Evolutionary conservation across 2,888 invertebrate genomes (phyloP).

Genomic region (Chrysodeixis includens): DNA sequence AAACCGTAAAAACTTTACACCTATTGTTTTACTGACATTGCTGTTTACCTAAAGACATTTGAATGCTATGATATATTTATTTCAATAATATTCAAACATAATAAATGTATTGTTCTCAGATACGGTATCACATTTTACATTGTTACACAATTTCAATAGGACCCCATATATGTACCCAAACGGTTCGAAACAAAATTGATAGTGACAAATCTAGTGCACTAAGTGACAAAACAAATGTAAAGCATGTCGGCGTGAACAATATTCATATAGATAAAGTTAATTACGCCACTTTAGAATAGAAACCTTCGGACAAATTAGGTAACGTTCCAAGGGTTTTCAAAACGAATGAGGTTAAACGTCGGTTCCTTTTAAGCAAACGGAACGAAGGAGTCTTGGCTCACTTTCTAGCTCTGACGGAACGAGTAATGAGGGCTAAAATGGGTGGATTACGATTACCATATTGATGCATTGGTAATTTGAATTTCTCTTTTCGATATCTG

Average conservation of each 20-base stretch:
- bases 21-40: not conserved
- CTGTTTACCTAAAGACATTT: not conserved
- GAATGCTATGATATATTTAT: not conserved
- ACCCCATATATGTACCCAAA: constrained; percentile 22
- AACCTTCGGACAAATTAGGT: constrained; percentile 58
- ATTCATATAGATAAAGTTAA: constrained; percentile 62
- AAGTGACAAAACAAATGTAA: constrained; percentile 53
- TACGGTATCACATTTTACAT: constrained; percentile 14
- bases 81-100: not conserved
- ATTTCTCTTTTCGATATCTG: constrained; percentile 51
- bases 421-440: constrained; percentile 52
- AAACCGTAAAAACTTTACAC: not conserved
- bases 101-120: not conserved
- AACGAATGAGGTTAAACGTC: constrained; percentile 57
- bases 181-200: constrained; percentile 48
- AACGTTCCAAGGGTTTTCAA: constrained; percentile 44
- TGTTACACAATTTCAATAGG: constrained; percentile 35
- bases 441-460: constrained; percentile 50
- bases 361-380: constrained; percentile 58
- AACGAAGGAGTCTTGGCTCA: constrained; percentile 38
- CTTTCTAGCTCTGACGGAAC: constrained; percentile 55
- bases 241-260: constrained; percentile 43
- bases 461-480: constrained; percentile 47
- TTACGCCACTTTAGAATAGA: constrained; percentile 51
- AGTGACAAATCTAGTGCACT: constrained; percentile 50